Evolutionary conservation across 2,888 invertebrate genomes (phyloP).

Genomic region (Drosophila dives): DNA sequence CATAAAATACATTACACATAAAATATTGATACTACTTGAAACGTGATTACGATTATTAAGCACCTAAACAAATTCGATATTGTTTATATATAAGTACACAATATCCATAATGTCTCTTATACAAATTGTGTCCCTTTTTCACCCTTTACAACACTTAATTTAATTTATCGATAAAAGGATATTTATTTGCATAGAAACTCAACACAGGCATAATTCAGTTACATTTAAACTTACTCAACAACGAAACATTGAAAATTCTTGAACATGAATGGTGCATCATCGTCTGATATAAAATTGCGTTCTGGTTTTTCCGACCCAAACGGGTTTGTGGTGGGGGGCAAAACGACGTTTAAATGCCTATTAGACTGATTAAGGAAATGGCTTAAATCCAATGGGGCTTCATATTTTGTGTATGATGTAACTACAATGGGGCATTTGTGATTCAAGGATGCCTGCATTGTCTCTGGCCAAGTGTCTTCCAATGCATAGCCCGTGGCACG

Average conservation of each 20-base stretch:
- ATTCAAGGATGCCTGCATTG: constrained; percentile 87
- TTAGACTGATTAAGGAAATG: constrained; percentile 86
- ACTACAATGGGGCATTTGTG: constrained; percentile 87
- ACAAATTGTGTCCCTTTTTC: not conserved
- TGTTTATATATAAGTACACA: not conserved
- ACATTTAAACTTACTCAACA: constrained; percentile 81
- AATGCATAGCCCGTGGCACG: constrained; percentile 88
- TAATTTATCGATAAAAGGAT: not conserved
- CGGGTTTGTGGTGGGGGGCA: constrained; percentile 87
- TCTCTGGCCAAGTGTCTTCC: constrained; percentile 89
- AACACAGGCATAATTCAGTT: not conserved
- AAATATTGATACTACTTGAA: not conserved
- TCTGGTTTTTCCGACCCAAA: constrained; percentile 90
- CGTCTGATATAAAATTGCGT: constrained; percentile 90
- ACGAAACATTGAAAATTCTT: constrained; percentile 89
- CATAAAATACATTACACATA: not conserved
- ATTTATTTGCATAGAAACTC: constrained; percentile 9
- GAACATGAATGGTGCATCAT: constrained; percentile 89
- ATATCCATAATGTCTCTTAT: not conserved
- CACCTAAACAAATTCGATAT: not conserved
- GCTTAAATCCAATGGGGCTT: constrained; percentile 88
- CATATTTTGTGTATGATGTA: constrained; percentile 89
- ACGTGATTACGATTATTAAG: not conserved
- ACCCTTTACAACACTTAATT: constrained; percentile 6
- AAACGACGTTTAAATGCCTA: constrained; percentile 85